Percentiles rank a stretch among this genome's conserved stretches.
These are phyloP conservation scores for Bellardia bayeri DNA, from an alignment of 2,888 invertebrate genomes.

Conservation along the genomic window DNA sequence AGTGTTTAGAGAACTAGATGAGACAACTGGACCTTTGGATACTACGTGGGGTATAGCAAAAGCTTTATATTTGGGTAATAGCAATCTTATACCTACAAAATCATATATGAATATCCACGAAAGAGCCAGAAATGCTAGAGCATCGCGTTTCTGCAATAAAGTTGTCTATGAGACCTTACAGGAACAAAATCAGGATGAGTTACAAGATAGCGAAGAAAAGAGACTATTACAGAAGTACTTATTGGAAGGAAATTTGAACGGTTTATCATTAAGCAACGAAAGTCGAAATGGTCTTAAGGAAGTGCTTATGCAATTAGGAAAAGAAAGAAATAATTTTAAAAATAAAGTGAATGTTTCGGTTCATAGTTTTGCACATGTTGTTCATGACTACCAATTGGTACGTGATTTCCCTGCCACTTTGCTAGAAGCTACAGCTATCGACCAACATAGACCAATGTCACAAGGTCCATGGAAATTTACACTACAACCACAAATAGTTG, in stretches of 20 bases:
- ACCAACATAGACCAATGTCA: conserved; percentile 85
- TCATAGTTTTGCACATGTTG: conserved; percentile 88
- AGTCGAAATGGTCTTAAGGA: conserved; percentile 86
- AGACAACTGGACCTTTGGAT: conserved; percentile 89
- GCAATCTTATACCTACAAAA: conserved; percentile 91
- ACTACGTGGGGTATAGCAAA: conserved; percentile 95
- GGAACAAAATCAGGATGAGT: conserved; percentile 80
- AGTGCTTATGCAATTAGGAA: conserved; percentile 85
- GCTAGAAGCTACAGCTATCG: conserved; percentile 87
- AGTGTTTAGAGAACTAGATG: conserved; percentile 89
- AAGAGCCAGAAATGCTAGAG: conserved; percentile 90
- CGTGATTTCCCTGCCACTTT: conserved; percentile 90
- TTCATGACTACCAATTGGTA: conserved; percentile 88
- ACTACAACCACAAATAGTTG: conserved; percentile 89
- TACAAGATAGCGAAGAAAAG: conserved; percentile 83
- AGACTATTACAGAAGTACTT: conserved; percentile 91
- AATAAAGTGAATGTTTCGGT: conserved; percentile 88
- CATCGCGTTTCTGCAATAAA: conserved; percentile 89
- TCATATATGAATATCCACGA: conserved; percentile 92
- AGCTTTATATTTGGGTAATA: conserved; percentile 91
- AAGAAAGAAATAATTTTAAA: conserved; percentile 87
- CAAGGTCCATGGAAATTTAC: conserved; percentile 94
- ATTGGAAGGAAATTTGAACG: conserved; percentile 93
- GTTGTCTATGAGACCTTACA: conserved; percentile 77
- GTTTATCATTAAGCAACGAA: conserved; percentile 87